Evolutionary conservation across 2,797 vertebrate species (phyloP).

Genomic region (Hipposideros larvatus): DNA sequence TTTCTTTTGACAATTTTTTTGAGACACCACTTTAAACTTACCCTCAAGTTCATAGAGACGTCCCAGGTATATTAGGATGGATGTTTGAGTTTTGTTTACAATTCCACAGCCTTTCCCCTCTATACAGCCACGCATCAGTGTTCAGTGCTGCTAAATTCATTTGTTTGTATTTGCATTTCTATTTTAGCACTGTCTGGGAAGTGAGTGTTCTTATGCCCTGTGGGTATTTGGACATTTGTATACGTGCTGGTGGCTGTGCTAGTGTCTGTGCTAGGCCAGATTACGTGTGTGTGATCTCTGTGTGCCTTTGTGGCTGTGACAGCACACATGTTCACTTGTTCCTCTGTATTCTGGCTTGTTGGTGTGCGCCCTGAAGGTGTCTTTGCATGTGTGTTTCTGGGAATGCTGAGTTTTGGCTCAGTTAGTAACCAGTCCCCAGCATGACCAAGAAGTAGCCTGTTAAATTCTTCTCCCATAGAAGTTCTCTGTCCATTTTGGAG

Average conservation of each 20-base stretch:
- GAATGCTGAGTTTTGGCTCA: not conserved
- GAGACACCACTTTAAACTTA: constrained; percentile 40
- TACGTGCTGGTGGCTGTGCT: not conserved
- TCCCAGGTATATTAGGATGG: not conserved
- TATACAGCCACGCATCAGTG: constrained; percentile 1
- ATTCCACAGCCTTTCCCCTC: not conserved
- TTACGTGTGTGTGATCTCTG: not conserved
- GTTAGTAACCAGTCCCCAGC: not conserved
- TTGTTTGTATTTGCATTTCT: constrained; percentile 77
- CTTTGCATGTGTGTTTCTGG: not conserved
- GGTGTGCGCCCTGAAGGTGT: not conserved
- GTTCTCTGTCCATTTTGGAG: not conserved
- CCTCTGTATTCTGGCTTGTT: not conserved
- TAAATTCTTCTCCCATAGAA: not conserved
- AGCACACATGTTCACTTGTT: not conserved
- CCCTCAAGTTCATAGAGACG: not conserved
- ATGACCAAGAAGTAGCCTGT: not conserved
- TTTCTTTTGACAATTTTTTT: not conserved
- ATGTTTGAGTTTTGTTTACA: not conserved
- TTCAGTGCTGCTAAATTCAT: constrained; percentile 75
- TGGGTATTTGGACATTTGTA: not conserved
- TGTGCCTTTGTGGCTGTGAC: not conserved
- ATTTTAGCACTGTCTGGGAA: constrained; percentile 72
- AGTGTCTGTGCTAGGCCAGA: not conserved
- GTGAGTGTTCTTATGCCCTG: not conserved